Evolutionary conservation across 2,888 invertebrate species (phyloP).

Genomic region (Synanthedon vespiformis): DNA sequence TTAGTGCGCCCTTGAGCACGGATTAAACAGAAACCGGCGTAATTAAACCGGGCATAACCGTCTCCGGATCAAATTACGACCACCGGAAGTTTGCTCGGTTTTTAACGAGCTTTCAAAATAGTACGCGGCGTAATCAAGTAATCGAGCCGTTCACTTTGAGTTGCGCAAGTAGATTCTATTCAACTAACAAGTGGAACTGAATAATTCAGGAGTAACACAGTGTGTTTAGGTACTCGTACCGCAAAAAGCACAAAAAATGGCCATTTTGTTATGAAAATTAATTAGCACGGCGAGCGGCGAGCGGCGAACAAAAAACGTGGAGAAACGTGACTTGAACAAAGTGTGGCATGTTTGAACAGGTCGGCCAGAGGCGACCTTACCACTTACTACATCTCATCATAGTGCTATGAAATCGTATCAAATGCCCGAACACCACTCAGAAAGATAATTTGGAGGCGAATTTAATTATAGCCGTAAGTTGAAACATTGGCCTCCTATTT

Average conservation of each 20-base stretch:
- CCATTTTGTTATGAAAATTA: background rate
- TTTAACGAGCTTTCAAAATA: conserved; percentile 6
- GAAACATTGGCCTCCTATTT: too few species aligned
- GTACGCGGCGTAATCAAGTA: background rate
- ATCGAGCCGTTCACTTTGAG: background rate
- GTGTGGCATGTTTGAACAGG: background rate
- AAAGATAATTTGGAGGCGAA: too few species aligned
- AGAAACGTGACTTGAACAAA: background rate
- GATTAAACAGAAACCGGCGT: conserved; percentile 8
- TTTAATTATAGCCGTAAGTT: too few species aligned
- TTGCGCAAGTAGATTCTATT: background rate
- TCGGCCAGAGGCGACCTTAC: background rate
- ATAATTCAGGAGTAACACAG: background rate
- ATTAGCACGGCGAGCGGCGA: background rate
- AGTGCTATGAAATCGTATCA: too few species aligned
- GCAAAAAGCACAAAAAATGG: background rate
- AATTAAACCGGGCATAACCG: conserved; percentile 8
- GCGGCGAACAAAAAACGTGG: background rate
- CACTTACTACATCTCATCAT: background rate
- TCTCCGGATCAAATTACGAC: conserved; percentile 2
- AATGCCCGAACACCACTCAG: too few species aligned
- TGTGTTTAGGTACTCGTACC: background rate
- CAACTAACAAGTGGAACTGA: background rate
- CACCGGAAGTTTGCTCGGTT: conserved; percentile 3
- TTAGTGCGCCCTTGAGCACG: conserved; percentile 9